phyloP scores from a whole-genome alignment of 2,797 vertebrate species.

The Somateria mollissima region DNA sequence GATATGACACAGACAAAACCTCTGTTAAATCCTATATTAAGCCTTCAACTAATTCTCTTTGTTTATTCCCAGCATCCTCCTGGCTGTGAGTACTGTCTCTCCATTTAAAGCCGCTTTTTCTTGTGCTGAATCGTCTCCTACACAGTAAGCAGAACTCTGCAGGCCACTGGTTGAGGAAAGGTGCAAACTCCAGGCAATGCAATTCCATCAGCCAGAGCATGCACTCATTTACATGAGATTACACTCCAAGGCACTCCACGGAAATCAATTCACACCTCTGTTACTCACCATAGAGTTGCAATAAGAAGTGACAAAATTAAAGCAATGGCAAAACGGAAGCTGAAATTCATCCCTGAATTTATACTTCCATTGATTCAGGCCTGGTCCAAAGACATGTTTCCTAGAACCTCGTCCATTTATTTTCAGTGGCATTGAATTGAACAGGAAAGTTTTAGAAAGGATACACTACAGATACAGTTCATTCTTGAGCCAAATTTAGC shows the following conservation, averaged over 20 bases:
- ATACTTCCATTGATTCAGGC: neutral
- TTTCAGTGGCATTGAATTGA: neutral
- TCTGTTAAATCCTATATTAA: neutral
- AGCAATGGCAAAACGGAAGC: neutral
- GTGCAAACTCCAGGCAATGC: neutral
- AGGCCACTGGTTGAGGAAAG: neutral
- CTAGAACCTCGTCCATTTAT: neutral
- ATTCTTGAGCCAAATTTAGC: neutral
- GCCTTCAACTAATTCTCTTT: neutral
- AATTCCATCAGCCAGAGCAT: neutral
- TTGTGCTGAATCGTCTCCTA: neutral
- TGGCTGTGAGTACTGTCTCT: neutral
- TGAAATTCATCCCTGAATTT: neutral
- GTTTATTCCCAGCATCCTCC: neutral
- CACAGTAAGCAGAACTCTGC: neutral
- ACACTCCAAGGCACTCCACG: neutral
- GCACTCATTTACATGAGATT: constrained; percentile 36
- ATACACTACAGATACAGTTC: neutral
- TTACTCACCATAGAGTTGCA: neutral
- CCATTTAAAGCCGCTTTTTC: neutral
- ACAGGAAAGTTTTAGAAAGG: neutral
- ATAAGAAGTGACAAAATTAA: constrained; percentile 25
- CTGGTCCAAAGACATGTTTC: neutral
- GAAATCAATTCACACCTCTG: constrained; percentile 49
- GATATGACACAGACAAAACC: neutral